Conservation (phyloP, 1,140 invertebrate genomes). For the Catajapyx aquilonaris region DNA sequence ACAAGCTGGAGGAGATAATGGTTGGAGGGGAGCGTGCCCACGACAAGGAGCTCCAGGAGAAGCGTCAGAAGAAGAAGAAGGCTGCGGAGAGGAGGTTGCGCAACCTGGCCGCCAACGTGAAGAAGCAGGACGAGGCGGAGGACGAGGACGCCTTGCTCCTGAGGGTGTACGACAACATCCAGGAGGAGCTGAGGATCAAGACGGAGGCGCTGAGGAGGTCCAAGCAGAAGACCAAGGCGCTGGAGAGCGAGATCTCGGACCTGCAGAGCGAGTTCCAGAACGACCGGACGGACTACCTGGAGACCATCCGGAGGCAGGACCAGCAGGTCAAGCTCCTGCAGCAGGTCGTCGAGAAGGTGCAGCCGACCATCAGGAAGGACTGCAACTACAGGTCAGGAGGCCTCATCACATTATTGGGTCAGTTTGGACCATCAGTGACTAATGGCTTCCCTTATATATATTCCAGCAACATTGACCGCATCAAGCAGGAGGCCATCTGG, state of each 20-base stretch:
- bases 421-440: no score
- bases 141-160: slow-evolving; percentile 34
- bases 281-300: slow-evolving; percentile 63
- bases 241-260: slow-evolving; percentile 54
- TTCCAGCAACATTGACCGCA: slow-evolving; percentile 34
- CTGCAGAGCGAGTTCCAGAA: slow-evolving; percentile 65
- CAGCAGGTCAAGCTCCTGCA: slow-evolving; percentile 44
- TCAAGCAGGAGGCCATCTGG: slow-evolving; percentile 49
- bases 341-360: slow-evolving; percentile 45
- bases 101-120: slow-evolving; percentile 33
- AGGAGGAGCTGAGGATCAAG: slow-evolving; percentile 50
- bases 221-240: slow-evolving; percentile 36
- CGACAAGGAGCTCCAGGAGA: slow-evolving; percentile 47
- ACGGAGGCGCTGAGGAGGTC: slow-evolving; percentile 44
- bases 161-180: slow-evolving; percentile 47
- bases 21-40: slow-evolving; percentile 57
- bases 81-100: slow-evolving; percentile 41
- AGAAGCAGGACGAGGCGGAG: slow-evolving; percentile 43
- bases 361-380: slow-evolving; percentile 46
- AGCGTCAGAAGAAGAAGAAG: slow-evolving; percentile 37
- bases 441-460: background rate
- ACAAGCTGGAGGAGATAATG: slow-evolving; percentile 46
- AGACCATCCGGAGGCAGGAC: slow-evolving; percentile 58
- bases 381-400: slow-evolving; percentile 41
- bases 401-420: background rate